phyloP scores from a whole-genome alignment of 2,888 invertebrate genomes.

The Chorisops tibialis region DNA sequence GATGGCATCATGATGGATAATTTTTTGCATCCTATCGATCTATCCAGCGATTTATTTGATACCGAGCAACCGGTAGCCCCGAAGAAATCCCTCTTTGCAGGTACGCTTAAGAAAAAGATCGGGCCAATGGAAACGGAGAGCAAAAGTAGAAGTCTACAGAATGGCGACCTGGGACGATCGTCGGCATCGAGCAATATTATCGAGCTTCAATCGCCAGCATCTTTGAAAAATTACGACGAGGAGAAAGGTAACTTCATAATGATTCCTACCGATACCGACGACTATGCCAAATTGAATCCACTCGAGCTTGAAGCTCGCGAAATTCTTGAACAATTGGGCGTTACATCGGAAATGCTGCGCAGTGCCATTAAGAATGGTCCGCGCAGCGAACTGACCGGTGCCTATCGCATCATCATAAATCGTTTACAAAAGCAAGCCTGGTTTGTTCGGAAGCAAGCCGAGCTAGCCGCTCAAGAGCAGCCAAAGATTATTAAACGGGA shows the following conservation, averaged over 20 bases:
- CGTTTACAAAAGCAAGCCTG: conserved; percentile 53
- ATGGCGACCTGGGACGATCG: conserved; percentile 29
- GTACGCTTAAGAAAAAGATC: conserved; percentile 50
- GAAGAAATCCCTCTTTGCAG: conserved; percentile 45
- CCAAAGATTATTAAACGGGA: conserved; percentile 18
- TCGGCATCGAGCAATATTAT: background rate
- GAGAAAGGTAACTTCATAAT: conserved; percentile 53
- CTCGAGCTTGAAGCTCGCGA: conserved; percentile 56
- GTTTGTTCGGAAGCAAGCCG: conserved; percentile 49
- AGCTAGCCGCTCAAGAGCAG: conserved; percentile 33
- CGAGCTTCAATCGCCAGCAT: conserved; percentile 6
- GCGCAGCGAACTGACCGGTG: conserved; percentile 64
- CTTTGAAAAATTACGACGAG: conserved; percentile 46
- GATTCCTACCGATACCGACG: conserved; percentile 50
- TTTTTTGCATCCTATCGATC: conserved; percentile 49
- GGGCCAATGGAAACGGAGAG: conserved; percentile 48
- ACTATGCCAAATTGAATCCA: conserved; percentile 46
- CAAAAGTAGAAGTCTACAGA: conserved; percentile 39
- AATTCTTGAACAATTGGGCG: conserved; percentile 58
- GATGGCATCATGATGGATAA: conserved; percentile 49
- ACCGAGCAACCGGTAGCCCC: conserved; percentile 31
- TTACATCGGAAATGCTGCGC: conserved; percentile 58
- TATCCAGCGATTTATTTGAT: conserved; percentile 26
- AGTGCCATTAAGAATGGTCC: conserved; percentile 58
- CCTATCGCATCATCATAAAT: conserved; percentile 67